These are phyloP conservation scores for Prionailurus bengalensis DNA, from an alignment of 2,113 vertebrate genomes.

Conservation along the genomic window DNA sequence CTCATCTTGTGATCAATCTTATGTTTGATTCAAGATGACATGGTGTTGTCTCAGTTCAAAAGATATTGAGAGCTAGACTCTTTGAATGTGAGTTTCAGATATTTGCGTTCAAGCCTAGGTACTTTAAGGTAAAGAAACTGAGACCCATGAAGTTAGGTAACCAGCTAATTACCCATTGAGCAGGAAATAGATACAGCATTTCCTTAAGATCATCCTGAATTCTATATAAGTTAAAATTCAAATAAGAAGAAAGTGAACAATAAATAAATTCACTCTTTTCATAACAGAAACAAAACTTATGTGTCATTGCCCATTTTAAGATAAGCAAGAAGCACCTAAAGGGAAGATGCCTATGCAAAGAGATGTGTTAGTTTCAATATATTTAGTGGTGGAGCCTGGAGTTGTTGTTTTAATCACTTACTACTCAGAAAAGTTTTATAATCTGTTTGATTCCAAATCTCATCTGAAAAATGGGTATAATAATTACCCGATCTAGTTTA, in stretches of 20 bases:
- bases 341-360: neutral
- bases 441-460: neutral
- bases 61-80: neutral
- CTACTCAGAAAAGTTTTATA: slow-evolving; percentile 11
- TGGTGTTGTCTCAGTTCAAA: neutral
- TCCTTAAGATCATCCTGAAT: slow-evolving; percentile 11
- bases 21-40: neutral
- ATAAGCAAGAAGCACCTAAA: neutral
- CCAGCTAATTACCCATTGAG: neutral
- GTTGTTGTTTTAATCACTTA: neutral
- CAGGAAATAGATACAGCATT: neutral
- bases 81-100: slow-evolving; percentile 8
- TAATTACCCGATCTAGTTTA: neutral
- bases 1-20: neutral
- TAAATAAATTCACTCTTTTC: neutral
- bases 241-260: slow-evolving; percentile 1
- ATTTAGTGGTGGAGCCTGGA: neutral
- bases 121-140: neutral
- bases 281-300: neutral
- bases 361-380: neutral
- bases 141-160: neutral
- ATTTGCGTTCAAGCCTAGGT: neutral
- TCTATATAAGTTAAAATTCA: slow-evolving; percentile 48
- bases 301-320: neutral
- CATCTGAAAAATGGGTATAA: neutral